Conservation (phyloP, 1,140 invertebrate genomes). For the Microvelia longipes region DNA sequence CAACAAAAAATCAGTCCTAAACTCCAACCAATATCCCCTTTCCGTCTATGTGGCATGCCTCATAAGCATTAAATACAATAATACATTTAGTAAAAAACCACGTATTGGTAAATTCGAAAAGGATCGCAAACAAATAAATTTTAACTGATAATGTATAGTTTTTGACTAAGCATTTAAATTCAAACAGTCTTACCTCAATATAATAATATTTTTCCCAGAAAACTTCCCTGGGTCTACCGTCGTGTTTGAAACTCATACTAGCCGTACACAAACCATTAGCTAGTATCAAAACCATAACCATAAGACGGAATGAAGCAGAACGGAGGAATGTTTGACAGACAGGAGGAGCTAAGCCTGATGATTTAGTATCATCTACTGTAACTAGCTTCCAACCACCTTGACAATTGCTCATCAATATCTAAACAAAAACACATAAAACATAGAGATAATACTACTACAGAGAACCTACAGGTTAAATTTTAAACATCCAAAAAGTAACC, state of each 20-base stretch:
- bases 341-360: slow-evolving; percentile 71
- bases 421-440: slow-evolving; percentile 18
- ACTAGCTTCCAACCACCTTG: slow-evolving; percentile 77
- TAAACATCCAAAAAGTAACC: too few relatives aligned
- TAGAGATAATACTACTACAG: too few relatives aligned
- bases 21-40: too few relatives aligned
- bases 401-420: slow-evolving; percentile 80
- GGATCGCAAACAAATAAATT: too few relatives aligned
- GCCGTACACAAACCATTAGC: slow-evolving; percentile 91
- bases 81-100: too few relatives aligned
- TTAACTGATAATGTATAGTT: too few relatives aligned
- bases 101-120: too few relatives aligned
- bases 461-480: too few relatives aligned
- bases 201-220: slow-evolving; percentile 90
- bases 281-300: slow-evolving; percentile 87
- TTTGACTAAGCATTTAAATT: too few relatives aligned
- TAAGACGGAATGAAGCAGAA: slow-evolving; percentile 76
- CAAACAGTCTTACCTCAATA: slow-evolving; percentile 76
- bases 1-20: too few relatives aligned
- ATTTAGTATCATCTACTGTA: slow-evolving; percentile 88
- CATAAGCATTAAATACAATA: too few relatives aligned
- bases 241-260: slow-evolving; percentile 91
- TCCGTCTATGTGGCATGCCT: too few relatives aligned
- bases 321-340: slow-evolving; percentile 76
- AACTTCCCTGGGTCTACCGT: slow-evolving; percentile 56